A percentile compares a stretch with the other conserved stretches of the same genome.
phyloP scores from a whole-genome alignment of 2,113 vertebrate genomes.

The Mormyrus lacerda region DNA sequence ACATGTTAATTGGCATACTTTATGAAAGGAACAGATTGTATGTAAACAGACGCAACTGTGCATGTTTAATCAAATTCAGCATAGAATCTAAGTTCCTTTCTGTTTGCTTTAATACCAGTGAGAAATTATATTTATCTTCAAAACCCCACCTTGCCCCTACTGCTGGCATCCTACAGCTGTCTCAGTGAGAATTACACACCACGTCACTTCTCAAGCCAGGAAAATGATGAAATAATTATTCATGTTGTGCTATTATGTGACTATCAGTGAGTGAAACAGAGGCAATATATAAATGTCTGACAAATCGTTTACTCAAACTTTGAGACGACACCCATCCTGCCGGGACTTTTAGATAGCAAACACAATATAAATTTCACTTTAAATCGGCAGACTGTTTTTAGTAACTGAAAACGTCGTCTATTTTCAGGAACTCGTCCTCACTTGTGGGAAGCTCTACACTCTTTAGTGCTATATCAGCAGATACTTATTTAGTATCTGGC shows the following conservation, averaged over 20 bases:
- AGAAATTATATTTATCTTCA: neutral
- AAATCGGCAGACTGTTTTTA: neutral
- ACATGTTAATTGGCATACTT: neutral
- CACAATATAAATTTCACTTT: neutral
- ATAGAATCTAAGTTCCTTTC: neutral
- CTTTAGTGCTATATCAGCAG: neutral
- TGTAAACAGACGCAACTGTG: neutral
- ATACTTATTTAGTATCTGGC: neutral
- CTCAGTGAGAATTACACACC: neutral
- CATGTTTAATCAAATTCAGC: neutral
- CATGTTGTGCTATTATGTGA: neutral
- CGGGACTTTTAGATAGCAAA: neutral
- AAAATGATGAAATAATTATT: neutral
- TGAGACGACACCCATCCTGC: neutral
- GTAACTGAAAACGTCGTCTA: neutral
- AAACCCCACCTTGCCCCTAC: neutral
- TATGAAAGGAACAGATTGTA: neutral
- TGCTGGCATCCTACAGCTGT: neutral
- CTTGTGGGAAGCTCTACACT: neutral
- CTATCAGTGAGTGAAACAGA: neutral
- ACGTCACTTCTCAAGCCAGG: neutral
- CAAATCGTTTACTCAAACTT: neutral
- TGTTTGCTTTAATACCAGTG: neutral
- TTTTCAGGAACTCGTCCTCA: neutral
- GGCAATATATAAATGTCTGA: neutral